These are phyloP conservation scores for Ispidina lecontei DNA, from an alignment of 2,797 vertebrate species.

Conservation along the genomic window DNA sequence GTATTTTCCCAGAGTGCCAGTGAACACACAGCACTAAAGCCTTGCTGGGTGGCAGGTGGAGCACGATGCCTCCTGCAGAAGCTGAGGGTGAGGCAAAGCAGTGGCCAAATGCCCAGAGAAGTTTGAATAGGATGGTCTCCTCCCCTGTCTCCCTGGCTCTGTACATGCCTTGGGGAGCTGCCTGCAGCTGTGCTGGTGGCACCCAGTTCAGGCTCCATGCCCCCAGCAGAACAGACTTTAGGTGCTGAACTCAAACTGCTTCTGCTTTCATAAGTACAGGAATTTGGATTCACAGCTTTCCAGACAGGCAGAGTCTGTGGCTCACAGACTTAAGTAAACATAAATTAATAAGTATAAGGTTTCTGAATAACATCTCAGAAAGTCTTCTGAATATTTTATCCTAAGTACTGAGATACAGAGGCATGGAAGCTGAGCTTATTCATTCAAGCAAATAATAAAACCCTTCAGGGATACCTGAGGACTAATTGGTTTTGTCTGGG, in stretches of 20 bases:
- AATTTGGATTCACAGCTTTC: background rate
- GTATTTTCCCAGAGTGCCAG: background rate
- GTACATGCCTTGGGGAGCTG: fast-evolving
- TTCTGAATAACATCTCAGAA: background rate
- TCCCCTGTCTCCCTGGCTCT: background rate
- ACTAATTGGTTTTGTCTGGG: slow-evolving; percentile 62
- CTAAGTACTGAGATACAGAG: background rate
- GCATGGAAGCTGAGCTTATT: background rate
- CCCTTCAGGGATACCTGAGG: slow-evolving; percentile 19
- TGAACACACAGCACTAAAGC: background rate
- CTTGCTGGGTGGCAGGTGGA: background rate
- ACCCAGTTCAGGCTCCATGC: background rate
- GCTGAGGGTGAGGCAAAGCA: background rate
- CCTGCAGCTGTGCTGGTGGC: background rate
- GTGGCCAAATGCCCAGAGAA: background rate
- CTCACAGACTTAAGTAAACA: background rate
- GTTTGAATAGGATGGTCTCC: background rate
- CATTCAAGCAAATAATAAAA: slow-evolving; percentile 5
- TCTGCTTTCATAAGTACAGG: background rate
- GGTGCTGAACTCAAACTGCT: background rate
- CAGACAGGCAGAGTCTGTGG: background rate
- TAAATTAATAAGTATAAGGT: background rate
- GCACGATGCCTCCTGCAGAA: background rate
- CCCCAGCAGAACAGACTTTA: background rate
- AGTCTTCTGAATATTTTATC: slow-evolving; percentile 59